These are phyloP conservation scores for Sphaerodactylus townsendi DNA, from an alignment of 2,113 vertebrate genomes.

Conservation along the genomic window DNA sequence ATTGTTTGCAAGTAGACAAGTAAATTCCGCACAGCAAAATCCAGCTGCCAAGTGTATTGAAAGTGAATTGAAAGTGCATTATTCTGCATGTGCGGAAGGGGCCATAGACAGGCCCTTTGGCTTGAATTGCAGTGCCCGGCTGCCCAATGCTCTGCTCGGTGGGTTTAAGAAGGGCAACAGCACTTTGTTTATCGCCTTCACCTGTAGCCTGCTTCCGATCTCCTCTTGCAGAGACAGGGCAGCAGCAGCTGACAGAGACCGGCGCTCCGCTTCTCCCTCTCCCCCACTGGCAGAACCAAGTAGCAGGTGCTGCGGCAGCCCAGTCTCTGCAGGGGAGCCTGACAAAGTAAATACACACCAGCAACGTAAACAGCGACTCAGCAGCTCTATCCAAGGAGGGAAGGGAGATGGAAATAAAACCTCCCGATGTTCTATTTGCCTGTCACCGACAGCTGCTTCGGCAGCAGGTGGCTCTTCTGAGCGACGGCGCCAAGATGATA, in stretches of 20 bases:
- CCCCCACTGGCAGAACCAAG: background rate
- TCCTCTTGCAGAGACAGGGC: background rate
- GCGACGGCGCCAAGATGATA: background rate
- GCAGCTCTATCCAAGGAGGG: background rate
- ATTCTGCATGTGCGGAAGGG: too few relatives aligned
- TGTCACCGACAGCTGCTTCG: background rate
- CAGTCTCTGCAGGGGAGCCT: background rate
- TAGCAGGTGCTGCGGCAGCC: background rate
- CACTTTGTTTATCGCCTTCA: background rate
- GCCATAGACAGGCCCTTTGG: too few relatives aligned
- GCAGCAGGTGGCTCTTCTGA: slow-evolving; percentile 5
- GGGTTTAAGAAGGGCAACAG: background rate
- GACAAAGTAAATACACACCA: background rate
- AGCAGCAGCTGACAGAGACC: too few relatives aligned
- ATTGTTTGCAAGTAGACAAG: too few relatives aligned
- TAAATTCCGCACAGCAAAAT: too few relatives aligned
- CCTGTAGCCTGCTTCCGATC: too few relatives aligned
- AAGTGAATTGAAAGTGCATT: too few relatives aligned
- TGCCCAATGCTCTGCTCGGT: background rate
- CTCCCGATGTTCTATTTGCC: background rate
- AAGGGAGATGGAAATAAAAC: too few relatives aligned
- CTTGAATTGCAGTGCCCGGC: too few relatives aligned
- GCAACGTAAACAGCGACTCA: background rate
- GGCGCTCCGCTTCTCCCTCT: background rate
- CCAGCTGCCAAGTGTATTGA: too few relatives aligned